Percentiles rank a stretch among this genome's conserved stretches.
Evolutionary conservation across 2,113 vertebrate genomes (phyloP).

Genomic region (Salvator merianae): DNA sequence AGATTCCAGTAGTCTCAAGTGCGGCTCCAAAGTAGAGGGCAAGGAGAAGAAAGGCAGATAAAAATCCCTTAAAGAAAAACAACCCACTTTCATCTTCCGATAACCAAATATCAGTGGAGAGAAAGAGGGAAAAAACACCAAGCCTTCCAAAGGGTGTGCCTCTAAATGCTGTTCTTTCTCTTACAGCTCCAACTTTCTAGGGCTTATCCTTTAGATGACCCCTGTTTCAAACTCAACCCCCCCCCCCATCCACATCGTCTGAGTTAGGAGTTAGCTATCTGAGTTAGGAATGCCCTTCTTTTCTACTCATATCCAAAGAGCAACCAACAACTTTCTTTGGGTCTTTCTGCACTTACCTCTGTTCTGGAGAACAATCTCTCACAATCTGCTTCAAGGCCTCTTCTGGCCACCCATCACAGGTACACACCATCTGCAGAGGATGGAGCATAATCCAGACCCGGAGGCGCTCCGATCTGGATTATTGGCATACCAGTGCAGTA

Average conservation of each 20-base stretch:
- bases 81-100: background rate
- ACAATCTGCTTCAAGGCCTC: no score
- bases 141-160: background rate
- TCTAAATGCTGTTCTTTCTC: background rate
- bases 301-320: background rate
- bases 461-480: no score
- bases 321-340: background rate
- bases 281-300: background rate
- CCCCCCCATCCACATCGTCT: background rate
- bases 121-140: no score
- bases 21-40: background rate
- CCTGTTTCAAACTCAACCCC: background rate
- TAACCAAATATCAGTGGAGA: background rate
- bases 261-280: no score
- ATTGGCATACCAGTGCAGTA: no score
- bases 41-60: background rate
- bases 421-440: no score
- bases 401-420: no score
- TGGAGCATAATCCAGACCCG: no score
- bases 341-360: background rate
- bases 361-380: no score
- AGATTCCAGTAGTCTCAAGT: constrained; percentile 2
- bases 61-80: background rate
- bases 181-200: background rate
- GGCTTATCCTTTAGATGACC: background rate